Evolutionary conservation across 1,140 invertebrate genomes (phyloP), one percentile per base, ranked within the genome.

Genomic region (Scylla paramamosain): DNA sequence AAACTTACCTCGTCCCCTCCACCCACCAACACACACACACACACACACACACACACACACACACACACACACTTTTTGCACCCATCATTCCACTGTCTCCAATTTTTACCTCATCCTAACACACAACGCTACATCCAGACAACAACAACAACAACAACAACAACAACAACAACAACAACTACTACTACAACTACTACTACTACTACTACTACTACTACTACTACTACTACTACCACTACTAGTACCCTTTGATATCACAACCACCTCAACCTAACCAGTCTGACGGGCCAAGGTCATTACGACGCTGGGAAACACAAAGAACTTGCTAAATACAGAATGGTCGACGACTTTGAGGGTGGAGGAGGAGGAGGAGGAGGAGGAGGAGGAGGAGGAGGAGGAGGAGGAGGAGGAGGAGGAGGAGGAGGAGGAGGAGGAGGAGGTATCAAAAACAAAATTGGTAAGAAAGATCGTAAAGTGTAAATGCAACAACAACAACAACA

Each of bases 401-500:
- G 67, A 77, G 67, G 67, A 77, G 67, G 67, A 77, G 67, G 67
- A 77, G 67, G 59, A 67, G 59, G 59, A 67, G 59, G 20, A 67
- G 59, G 59, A 67, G 59, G 59, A 67, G 59, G 67, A n/a, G 67
- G 67, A 77, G 20, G 25, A n/a, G 16, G 25, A 77, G 10, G 10
- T 6, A 39, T 39, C 39, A 39, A 39, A 39, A 39, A 39, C 39
- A 39, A 39, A 39, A 39, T 39, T 39, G 39, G 39, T 39, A 59
- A 59, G 52, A 59, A 59, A 59, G 16, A 14, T 12, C 52, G 16
- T 59, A 20, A 14, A 59, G 16, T 59, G 52, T 14, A 59, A 59
- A 12, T 59, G 52, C 52, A 59, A 59, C 16, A 3, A 59, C 10
- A 0, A 59, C 52, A 3, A 59, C 16, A 59, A 1, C 52, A 59